Conservation (phyloP, 1,140 invertebrate species). For the Sesamia nonagrioides region DNA sequence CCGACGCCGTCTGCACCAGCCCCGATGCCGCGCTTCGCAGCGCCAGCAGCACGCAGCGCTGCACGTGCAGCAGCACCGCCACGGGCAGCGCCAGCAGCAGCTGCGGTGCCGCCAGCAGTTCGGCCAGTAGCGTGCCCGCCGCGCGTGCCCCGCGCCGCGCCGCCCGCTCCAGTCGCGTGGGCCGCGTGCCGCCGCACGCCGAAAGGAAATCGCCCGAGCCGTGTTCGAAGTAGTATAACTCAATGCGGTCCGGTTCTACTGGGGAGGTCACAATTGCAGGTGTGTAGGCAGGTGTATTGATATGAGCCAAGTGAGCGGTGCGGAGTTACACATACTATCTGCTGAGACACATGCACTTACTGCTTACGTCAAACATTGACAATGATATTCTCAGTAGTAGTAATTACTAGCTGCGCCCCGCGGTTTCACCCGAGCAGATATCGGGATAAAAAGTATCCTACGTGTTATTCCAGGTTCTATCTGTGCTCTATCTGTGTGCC, state of each 20-base stretch:
- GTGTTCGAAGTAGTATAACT: slow-evolving; percentile 52
- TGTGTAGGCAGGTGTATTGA: no score
- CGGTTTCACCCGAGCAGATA: no score
- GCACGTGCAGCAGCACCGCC: slow-evolving; percentile 42
- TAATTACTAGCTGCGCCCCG: no score
- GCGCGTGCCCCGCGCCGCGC: slow-evolving; percentile 30
- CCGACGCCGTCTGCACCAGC: slow-evolving; percentile 26
- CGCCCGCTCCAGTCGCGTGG: slow-evolving; percentile 28
- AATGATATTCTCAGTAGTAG: no score
- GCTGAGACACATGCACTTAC: no score
- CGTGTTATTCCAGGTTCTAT: no score
- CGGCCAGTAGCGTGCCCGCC: slow-evolving; percentile 44
- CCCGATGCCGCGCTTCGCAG: background rate
- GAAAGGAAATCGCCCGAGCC: slow-evolving; percentile 38
- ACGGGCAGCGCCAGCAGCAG: slow-evolving; percentile 55
- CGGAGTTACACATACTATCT: no score
- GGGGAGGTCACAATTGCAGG: no score
- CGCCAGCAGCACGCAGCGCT: slow-evolving; percentile 49
- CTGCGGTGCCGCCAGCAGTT: slow-evolving; percentile 58
- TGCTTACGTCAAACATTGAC: no score
- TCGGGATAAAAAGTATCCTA: no score
- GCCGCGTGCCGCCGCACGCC: slow-evolving; percentile 18
- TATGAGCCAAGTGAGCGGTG: no score
- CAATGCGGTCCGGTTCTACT: slow-evolving; percentile 58
- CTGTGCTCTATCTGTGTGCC: no score